phyloP scores from a whole-genome alignment of 2,797 vertebrate species.

The Orientallactaga sibirica region DNA sequence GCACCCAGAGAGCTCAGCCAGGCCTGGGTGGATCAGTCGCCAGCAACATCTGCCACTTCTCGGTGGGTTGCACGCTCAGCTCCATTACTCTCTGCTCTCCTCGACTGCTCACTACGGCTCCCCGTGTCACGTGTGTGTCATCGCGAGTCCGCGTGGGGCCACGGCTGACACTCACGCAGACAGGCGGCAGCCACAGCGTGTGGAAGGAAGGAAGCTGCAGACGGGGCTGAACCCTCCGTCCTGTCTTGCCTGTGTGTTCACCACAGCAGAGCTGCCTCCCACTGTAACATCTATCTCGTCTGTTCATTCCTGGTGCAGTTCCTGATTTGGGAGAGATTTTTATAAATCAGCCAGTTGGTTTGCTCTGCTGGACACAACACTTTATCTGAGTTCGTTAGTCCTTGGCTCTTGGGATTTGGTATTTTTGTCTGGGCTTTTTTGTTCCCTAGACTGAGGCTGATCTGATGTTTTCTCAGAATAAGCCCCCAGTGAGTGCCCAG shows the following conservation, averaged over 20 bases:
- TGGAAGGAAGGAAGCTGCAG: not conserved
- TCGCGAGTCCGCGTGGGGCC: not conserved
- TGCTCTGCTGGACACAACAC: rapidly evolving
- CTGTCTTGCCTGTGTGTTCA: not conserved
- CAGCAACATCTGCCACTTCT: constrained; percentile 56
- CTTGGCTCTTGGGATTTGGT: not conserved
- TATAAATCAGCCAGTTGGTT: rapidly evolving
- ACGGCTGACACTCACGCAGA: not conserved
- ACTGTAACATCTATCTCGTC: not conserved
- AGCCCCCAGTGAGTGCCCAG: rapidly evolving
- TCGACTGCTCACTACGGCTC: not conserved
- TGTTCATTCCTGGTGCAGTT: not conserved
- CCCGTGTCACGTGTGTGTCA: not conserved
- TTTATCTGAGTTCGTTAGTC: rapidly evolving
- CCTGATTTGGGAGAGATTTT: not conserved
- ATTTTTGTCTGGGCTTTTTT: not conserved
- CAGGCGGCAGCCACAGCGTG: rapidly evolving
- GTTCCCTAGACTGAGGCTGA: no score
- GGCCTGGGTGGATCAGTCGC: not conserved
- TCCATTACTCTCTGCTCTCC: constrained; percentile 64
- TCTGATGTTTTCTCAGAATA: not conserved
- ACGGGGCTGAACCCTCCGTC: rapidly evolving
- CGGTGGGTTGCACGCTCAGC: not conserved
- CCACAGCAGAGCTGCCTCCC: rapidly evolving
- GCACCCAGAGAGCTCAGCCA: not conserved